Conservation (phyloP, 2,888 invertebrate genomes). For the Oxyteleia sp. region DNA sequence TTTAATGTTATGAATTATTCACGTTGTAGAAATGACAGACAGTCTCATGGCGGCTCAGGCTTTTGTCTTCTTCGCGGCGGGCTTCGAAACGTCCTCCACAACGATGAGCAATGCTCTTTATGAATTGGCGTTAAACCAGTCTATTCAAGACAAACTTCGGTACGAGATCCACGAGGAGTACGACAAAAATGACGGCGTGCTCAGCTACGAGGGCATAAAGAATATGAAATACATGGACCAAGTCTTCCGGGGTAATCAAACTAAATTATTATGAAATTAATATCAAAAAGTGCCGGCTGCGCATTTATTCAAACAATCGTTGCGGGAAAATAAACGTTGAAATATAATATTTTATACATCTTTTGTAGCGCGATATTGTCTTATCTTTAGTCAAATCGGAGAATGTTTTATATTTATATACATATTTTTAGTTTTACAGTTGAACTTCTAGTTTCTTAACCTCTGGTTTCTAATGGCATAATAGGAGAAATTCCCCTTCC, state of each 20-base stretch:
- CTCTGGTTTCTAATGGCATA: too few species aligned
- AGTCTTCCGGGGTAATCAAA: slow-evolving; percentile 82
- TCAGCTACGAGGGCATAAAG: slow-evolving; percentile 86
- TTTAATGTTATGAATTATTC: slow-evolving; percentile 28
- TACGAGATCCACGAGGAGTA: slow-evolving; percentile 84
- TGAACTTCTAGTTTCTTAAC: too few species aligned
- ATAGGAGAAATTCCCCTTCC: too few species aligned
- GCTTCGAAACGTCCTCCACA: slow-evolving; percentile 88
- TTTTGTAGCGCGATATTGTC: too few species aligned
- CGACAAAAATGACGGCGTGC: slow-evolving; percentile 79
- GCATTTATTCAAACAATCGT: too few species aligned
- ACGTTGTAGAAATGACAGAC: slow-evolving; percentile 83
- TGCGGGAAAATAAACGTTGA: too few species aligned
- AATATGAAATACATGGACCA: slow-evolving; percentile 87
- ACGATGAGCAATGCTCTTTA: slow-evolving; percentile 87
- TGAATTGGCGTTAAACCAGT: slow-evolving; percentile 86
- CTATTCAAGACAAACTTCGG: slow-evolving; percentile 86
- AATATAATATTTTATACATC: too few species aligned
- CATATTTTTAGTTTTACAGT: too few species aligned
- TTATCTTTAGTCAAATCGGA: too few species aligned
- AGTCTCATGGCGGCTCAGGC: slow-evolving; percentile 85
- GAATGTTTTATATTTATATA: too few species aligned
- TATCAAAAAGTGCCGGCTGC: too few species aligned
- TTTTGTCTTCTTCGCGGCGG: slow-evolving; percentile 88
- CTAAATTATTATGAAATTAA: slow-evolving; percentile 16